Base-by-base conservation (phyloP, 2,797 vertebrate species). In the Meda fulgida region DNA sequence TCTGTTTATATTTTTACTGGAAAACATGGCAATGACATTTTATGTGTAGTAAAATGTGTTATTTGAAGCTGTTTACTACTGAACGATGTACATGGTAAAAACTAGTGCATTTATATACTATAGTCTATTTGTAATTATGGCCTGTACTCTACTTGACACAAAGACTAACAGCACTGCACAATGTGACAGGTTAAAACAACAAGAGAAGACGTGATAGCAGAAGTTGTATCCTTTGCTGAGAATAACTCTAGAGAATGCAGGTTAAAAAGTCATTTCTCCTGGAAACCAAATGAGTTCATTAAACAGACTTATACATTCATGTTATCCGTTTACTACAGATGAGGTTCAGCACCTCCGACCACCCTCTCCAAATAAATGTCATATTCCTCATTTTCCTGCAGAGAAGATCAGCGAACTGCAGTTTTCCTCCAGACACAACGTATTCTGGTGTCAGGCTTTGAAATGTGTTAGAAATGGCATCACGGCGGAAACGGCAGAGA, bases 311-410 rank as follows among this genome's bases (percentile, higher is more conserved):
- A 84, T 84, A 53, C 26, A 34, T 83, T 88, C 82, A 84, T 88
- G 77, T 80, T 88, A 85, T 87, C 81, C 84, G 87, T 89, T 89
- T 90, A 89, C 77, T 70, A 85, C 85, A 89, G 85, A 90, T 88
- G 87, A 85, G 89, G 89, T 89, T 89, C 88, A 89, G 84, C 81
- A 85, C 77, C 82, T 77, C 84, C 67, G 87, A 87, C 73, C 85
- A 88, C 51, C n/a, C 86, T 85, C 80, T 79, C 79, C 87, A 87
- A 87, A 88, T 89, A 90, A 86, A 90, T 85, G 87, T 84, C 85
- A 88, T 78, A 85, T 73, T 79, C 86, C 78, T 83, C 69, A 80
- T 67, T 81, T 80, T 78, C 84, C 78, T 46, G 46, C 58, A 75
- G 73, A 87, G 80, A 67, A 77, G 76, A 86, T 73, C 79, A 23